Evolutionary conservation across 1,140 invertebrate species (phyloP), one percentile per base, ranked within the genome.

Genomic region (Phocides pigmalion): DNA sequence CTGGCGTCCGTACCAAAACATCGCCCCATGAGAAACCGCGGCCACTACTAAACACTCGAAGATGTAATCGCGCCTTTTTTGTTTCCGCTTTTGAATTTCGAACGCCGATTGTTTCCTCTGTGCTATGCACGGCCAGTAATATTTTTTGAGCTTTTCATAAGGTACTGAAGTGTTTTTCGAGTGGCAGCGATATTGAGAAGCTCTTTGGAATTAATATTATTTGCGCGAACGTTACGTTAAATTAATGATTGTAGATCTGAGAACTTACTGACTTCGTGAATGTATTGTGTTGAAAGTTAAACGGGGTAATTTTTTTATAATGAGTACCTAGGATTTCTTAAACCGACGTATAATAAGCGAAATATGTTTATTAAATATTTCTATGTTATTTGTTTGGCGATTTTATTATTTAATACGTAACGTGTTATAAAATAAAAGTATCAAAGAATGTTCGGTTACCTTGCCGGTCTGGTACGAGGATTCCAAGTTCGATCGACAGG

Each of bases 31-130:
- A 83, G 84, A 87, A 86, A 87, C 79, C 70, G 67, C 72, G 78
- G 74, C 62, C 67, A 64, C 65, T 72, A 70, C 72, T 72, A 70
- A 54, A 71, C 72, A 72, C 70, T 74, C 51, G 32, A 81, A 86
- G 83, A 87, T 89, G 75, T 82, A 89, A 89, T 89, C 87, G 83
- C 86, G 77, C 84, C 80, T 82, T 80, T 84, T 82, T 84, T 80
- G 74, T 61, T 61, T 61, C 44, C 17, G 56, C 56, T 61, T 61
- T 61, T 61, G 56, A 61, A 61, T 61, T 61, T 14, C 44, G 58
- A 61, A 61, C 58, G n/a, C 44, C 58, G 22, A 61, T 61, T 61
- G 58, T 61, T 61, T 61, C 39, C 44, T 61, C 58, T 61, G 41
- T 61, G 25, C 16, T 32, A 11, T 59, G 28, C n/a, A 35, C 58